Base-by-base conservation (phyloP, 2,888 invertebrate genomes). In the Limnephilus auricula region DNA sequence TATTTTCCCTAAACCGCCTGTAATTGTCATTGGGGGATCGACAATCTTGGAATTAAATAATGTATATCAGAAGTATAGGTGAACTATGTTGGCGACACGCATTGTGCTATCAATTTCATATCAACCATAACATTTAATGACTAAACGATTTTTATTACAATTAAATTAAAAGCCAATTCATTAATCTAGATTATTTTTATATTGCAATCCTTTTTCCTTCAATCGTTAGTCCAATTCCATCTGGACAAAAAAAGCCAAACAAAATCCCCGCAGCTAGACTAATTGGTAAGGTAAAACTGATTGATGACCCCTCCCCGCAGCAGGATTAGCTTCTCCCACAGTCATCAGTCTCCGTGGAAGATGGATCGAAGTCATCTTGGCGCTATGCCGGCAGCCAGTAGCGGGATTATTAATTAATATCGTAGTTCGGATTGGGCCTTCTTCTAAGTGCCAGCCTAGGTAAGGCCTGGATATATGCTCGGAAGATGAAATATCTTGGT, bases 221-320 rank as follows among this genome's bases (percentile, higher is more conserved):
- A 25, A 25, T 65, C 65, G 25, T 25, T 65, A 18, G 25, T n/a
- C 25, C 25, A 65, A n/a, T 65, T 65, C 65, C 25, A 65, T 65
- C 25, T 65, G 32, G 34, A 37, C n/a, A 18, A 32, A 82, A 32
- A 34, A 37, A 18, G 34, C 34, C 82, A 6, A 37, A 79, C 12
- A 89, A 90, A 78, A 34, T n/a, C 32, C 84, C 15, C 83, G 25
- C 80, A n/a, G 65, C 25, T 84, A 65, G 78, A 90, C 90, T 90
- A 90, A 90, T 90, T 90, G 90, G 90, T 90, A 90, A 90, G 84
- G 30, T 65, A 90, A 85, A 90, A 78, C 85, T 90, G 90, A 90
- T 90, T 90, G 90, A 90, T 90, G 37, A 34, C 37, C 30, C 30
- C 37, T n/a, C n/a, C 40, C 65, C 34, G 80, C n/a, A 45, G 89